Evolutionary conservation across 2,113 vertebrate genomes (phyloP), one percentile per base, ranked within the genome.

Genomic region (Callipepla californica): DNA sequence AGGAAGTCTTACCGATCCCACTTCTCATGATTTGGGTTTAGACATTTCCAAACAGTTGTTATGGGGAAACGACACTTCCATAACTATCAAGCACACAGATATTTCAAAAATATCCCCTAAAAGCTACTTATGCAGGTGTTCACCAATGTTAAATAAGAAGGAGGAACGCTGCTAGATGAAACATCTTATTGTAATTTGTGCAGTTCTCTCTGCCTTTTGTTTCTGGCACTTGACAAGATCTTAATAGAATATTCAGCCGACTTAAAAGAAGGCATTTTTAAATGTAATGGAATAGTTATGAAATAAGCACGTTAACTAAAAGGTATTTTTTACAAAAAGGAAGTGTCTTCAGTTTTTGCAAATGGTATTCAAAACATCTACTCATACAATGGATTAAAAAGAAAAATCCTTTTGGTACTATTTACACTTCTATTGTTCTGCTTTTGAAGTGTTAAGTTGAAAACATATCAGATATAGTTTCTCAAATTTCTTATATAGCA

Each of bases 131-230:
- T 45, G 22, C 34, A 58, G 28, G 11, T 55, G 26, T 34, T 68
- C 57, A 79, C 15, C n/a, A n/a, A 1, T 9, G 15, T 7, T 25
- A 61, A 80, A 59, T 32, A 58, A 68, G 4, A 42, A 50, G 5
- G 19, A 38, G 20, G 23, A 9, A 8, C 4, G 36, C 18, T 55
- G 3, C 2, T 80, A 32, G n/a, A 42, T 62, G 40, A 66, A 89
- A 7, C 2, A 16, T 17, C 2, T 0, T 48, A n/a, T 84, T 53
- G 2, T 32, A 4, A 1, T 45, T 28, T 42, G 26, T 13, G n/a
- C 0, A 0, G 51, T 44, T 76, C 5, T 66, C 30, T 25, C 17
- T 32, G 18, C 23, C 16, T 55, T 32, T 38, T 53, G 7, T 47
- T 89, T 91, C 74, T 72, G 53, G 67, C 14, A 2, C 9, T 45